Conservation (phyloP, 2,797 vertebrate genomes). For the Dendrocincla fuliginosa region DNA sequence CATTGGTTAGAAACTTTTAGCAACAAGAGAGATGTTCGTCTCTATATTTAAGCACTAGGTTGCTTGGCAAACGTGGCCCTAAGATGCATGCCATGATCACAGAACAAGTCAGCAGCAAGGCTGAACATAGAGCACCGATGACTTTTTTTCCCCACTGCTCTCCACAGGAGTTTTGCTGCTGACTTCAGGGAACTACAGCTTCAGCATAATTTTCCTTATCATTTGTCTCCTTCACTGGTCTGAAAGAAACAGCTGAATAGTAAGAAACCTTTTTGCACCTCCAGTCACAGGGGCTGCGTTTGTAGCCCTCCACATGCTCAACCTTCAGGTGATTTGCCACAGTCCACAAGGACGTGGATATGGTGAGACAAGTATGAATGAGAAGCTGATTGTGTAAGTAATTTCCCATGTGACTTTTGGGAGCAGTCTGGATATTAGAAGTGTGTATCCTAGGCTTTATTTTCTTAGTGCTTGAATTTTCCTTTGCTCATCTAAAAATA, state of each 20-base stretch:
- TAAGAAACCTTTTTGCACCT: neutral
- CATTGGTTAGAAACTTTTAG: neutral
- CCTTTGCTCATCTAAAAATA: neutral
- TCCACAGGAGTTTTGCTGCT: neutral
- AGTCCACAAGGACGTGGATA: neutral
- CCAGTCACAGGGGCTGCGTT: neutral
- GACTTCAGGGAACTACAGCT: constrained; percentile 5
- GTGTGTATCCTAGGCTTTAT: neutral
- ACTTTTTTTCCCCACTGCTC: neutral
- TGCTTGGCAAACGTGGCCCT: neutral
- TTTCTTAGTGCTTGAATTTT: neutral
- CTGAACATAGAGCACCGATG: neutral
- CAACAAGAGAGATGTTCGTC: neutral
- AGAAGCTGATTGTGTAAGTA: neutral
- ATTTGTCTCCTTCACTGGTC: neutral
- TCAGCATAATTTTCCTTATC: constrained; percentile 1
- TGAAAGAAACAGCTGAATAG: constrained; percentile 22
- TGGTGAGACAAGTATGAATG: neutral
- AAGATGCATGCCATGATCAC: neutral
- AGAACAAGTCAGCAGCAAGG: neutral
- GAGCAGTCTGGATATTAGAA: neutral
- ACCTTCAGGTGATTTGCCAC: neutral
- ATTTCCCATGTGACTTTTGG: constrained; percentile 3
- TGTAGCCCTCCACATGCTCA: neutral
- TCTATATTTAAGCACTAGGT: neutral